A percentile compares a stretch with the other conserved stretches of the same genome.
Evolutionary conservation across 2,797 vertebrate species (phyloP).

Genomic region (Eurystomus glaucurus): DNA sequence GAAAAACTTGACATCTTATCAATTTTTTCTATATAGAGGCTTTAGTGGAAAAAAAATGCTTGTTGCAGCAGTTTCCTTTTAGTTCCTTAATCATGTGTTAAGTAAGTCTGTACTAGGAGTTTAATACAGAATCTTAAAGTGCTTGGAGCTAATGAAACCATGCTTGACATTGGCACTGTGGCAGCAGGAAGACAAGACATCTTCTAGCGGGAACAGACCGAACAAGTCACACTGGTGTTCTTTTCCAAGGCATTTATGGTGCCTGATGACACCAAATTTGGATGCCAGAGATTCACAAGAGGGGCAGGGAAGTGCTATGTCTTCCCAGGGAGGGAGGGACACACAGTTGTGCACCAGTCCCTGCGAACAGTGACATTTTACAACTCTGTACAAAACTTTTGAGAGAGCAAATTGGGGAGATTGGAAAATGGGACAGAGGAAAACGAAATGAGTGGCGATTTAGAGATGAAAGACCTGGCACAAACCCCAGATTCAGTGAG

Average conservation of each 20-base stretch:
- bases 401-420: neutral
- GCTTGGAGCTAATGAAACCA: neutral
- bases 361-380: neutral
- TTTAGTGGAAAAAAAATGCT: slow-evolving; percentile 58
- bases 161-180: rapidly evolving
- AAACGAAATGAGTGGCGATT: neutral
- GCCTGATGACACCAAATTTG: neutral
- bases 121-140: slow-evolving; percentile 19
- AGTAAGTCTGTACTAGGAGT: slow-evolving; percentile 4
- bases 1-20: slow-evolving; percentile 64
- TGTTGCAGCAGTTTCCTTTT: slow-evolving; percentile 39
- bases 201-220: neutral
- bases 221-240: rapidly evolving
- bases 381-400: neutral
- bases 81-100: slow-evolving; percentile 6
- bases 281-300: neutral
- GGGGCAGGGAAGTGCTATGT: neutral
- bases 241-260: neutral
- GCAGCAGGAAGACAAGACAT: neutral
- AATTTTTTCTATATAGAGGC: slow-evolving; percentile 63
- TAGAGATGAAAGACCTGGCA: neutral
- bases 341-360: neutral
- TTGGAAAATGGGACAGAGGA: neutral
- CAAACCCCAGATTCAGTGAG: neutral
- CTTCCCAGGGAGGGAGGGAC: neutral